Percentiles rank a stretch among this genome's conserved stretches.
These are phyloP conservation scores for Eriosoma lanigerum DNA, from an alignment of 1,140 invertebrate genomes.

Conservation along the genomic window DNA sequence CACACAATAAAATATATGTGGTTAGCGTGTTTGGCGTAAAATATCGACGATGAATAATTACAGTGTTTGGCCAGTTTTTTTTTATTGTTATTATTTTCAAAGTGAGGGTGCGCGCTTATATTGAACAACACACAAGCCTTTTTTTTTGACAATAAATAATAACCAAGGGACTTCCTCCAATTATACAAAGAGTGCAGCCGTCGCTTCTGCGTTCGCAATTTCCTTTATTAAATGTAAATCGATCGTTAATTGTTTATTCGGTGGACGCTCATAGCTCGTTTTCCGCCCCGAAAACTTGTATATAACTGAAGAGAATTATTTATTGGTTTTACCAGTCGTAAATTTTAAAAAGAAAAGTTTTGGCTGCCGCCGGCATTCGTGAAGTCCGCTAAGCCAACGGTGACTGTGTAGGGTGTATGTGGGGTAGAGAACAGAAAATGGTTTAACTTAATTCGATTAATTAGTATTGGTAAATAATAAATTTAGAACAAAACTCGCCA, in stretches of 20 bases:
- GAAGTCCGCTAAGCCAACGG: conserved; percentile 37
- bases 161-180: conserved; percentile 46
- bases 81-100: conserved; percentile 39
- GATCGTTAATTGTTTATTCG: conserved; percentile 52
- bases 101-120: conserved; percentile 38
- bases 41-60: conserved; percentile 50
- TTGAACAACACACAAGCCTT: conserved; percentile 33
- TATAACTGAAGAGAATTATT: conserved; percentile 49
- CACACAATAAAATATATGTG: conserved; percentile 35
- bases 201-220: conserved; percentile 49
- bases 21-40: conserved; percentile 35
- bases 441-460: conserved; percentile 50
- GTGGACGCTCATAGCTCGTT: conserved; percentile 48
- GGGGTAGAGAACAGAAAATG: conserved; percentile 30
- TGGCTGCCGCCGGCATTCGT: conserved; percentile 28
- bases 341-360: conserved; percentile 49
- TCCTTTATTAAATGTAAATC: conserved; percentile 52
- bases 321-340: conserved; percentile 51
- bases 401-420: background rate
- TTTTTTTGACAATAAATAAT: conserved; percentile 52
- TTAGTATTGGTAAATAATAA: conserved; percentile 52
- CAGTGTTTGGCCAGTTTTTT: conserved; percentile 40
- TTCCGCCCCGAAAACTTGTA: conserved; percentile 48
- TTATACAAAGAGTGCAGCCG: conserved; percentile 43
- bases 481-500: conserved; percentile 46